Percentiles rank a stretch among this genome's conserved stretches.
These are phyloP conservation scores for Heliconius erato DNA, from an alignment of 2,888 invertebrate species.

Conservation along the genomic window DNA sequence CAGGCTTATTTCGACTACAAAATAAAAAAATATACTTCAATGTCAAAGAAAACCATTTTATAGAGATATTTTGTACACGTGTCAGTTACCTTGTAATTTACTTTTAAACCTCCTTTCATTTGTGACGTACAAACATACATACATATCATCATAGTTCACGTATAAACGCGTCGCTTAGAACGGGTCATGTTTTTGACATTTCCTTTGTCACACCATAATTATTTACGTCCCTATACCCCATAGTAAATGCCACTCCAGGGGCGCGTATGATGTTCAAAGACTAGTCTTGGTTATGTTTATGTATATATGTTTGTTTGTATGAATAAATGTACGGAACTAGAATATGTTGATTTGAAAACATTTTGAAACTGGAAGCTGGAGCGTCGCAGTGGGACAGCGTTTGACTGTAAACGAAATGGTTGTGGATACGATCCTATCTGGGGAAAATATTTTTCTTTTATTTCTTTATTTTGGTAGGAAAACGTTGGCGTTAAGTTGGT, in stretches of 20 bases:
- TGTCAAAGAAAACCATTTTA: too few species aligned
- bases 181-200: constrained; percentile 44
- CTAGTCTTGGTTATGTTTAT: constrained; percentile 33
- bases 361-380: neutral
- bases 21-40: too few species aligned
- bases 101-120: neutral
- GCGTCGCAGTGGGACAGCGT: too few species aligned
- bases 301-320: constrained; percentile 4
- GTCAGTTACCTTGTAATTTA: neutral
- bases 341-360: neutral
- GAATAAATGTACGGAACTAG: neutral
- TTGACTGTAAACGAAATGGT: too few species aligned
- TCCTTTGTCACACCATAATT: constrained; percentile 46
- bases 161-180: constrained; percentile 14
- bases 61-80: too few species aligned
- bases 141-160: constrained; percentile 3
- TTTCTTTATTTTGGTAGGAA: too few species aligned
- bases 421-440: too few species aligned
- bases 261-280: constrained; percentile 29
- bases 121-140: neutral
- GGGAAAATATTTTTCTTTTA: too few species aligned
- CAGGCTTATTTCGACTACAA: too few species aligned
- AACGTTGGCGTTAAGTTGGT: too few species aligned
- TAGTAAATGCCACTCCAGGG: constrained; percentile 32
- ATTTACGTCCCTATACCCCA: constrained; percentile 45